Evolutionary conservation across 2,113 vertebrate genomes (phyloP), one percentile per base, ranked within the genome.

Genomic region (Macquaria australasica): DNA sequence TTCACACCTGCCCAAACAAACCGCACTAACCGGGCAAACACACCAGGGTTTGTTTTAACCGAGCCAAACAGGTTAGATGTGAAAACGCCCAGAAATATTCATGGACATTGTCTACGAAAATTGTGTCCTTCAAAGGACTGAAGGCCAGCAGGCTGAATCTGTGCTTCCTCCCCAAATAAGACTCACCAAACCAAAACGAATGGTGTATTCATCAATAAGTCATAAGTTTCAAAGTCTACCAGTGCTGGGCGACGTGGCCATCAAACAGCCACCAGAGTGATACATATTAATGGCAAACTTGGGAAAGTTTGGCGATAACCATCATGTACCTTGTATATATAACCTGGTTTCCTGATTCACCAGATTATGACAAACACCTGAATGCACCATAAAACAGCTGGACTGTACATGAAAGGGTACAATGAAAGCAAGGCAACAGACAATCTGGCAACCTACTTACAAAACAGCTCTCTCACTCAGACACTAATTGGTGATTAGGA

Each of bases 111-210:
- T 34, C 7, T 39, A 74, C 1, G 12, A n/a, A 28, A 82, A 23
- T 21, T 37, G 10, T 45, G 3, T 48, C 28, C 28, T 74, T 37
- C 2, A 25, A 41, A 31, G 28, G 2, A 31, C 28, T 31, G 28
- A 31, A 31, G 28, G 28, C 28, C 28, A 31, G 28, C 28, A 31
- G 28, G 28, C 28, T 31, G 28, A 34, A 34, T 34, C 43, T 43
- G 43, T 43, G 43, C 43, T 10, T 43, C 23, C 18, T 21, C 4
- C 41, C 21, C n/a, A 43, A 51, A 60, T 68, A 50, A 25, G 21
- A 75, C 34, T 14, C 11, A 69, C 20, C 66, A 45, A 45, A 83
- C 56, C 34, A n/a, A 55, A 62, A 50, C 16, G 31, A 53, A 76
- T 23, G 23, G 6, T 7, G 50, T 8, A 4, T 48, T 39, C 3